Base-by-base conservation (phyloP, 2,888 invertebrate genomes). In the Nemotelus pantherinus region DNA sequence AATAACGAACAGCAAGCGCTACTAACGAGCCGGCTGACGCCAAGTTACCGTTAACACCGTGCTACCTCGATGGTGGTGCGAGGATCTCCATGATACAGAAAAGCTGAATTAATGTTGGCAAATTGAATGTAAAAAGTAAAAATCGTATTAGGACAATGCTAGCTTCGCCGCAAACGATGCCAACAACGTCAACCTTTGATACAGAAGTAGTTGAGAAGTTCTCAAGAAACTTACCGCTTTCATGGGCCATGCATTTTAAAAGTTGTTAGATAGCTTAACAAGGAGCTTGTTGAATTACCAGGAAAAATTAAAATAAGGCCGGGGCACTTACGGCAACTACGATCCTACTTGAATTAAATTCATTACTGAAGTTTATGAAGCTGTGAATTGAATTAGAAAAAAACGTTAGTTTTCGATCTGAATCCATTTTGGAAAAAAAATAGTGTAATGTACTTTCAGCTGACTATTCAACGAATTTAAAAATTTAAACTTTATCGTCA, bases 101-200 rank as follows among this genome's bases (percentile, higher is more conserved):
- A 74, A 7, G 74, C 41, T 48, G 63, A 41, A 74, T 58, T 72
- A 72, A 60, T 74, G 74, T 60, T 60, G 74, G 60, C 63, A 74
- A 74, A 74, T 74, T 74, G 74, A 60, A 74, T 74, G 74, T 74
- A 74, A 74, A 74, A 72, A 74, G 63, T 60, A 60, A 60, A 50
- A 74, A 74, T 60, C 74, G 63, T 63, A 45, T 48, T 74, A 43
- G n/a, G 57, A 39, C n/a, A 60, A 55, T 47, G 53, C 55, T 41
- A 43, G 25, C 63, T 41, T 63, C 63, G 39, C 63, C 63, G 41
- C 63, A 63, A 39, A 41, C 74, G 58, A 45, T n/a, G 47, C 39
- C 39, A 58, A 45, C 44, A 72, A 25, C 72, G 50, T 10, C 70
- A 41, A 53, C 53, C 74, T 48, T 57, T 48, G 74, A 60, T 10